Conservation (phyloP, 2,797 vertebrate genomes). For the Coilia nasus region DNA sequence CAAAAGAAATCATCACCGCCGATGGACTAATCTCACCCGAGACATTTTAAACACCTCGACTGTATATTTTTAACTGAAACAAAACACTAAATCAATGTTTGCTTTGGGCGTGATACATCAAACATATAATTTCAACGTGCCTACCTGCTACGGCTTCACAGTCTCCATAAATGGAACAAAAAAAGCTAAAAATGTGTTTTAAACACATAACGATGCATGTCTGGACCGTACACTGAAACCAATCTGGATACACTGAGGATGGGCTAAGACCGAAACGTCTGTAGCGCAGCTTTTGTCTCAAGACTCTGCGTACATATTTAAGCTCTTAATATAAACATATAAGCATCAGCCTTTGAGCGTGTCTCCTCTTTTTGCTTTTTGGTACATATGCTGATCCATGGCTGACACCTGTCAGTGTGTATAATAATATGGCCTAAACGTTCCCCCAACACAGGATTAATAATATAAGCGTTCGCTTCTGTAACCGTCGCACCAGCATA, state of each 20-base stretch:
- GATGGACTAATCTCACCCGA: background rate
- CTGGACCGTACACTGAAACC: too few species aligned
- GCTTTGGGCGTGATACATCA: background rate
- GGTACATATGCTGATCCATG: background rate
- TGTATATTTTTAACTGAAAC: background rate
- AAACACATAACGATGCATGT: background rate
- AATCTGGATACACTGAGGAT: too few species aligned
- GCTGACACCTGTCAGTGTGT: background rate
- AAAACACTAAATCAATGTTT: conserved; percentile 5
- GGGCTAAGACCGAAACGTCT: too few species aligned
- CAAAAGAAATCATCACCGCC: background rate
- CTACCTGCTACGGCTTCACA: background rate
- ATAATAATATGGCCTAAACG: background rate
- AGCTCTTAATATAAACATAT: too few species aligned
- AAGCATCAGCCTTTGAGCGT: too few species aligned
- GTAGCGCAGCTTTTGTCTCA: too few species aligned
- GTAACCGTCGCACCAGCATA: background rate
- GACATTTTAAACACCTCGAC: background rate
- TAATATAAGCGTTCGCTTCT: background rate
- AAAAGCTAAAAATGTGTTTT: background rate
- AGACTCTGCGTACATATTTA: too few species aligned
- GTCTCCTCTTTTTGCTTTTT: too few species aligned
- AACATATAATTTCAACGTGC: background rate
- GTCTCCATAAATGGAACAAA: background rate
- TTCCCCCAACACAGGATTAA: background rate